Conservation (phyloP, 2,888 invertebrate genomes). For the Drosophila yooni region DNA sequence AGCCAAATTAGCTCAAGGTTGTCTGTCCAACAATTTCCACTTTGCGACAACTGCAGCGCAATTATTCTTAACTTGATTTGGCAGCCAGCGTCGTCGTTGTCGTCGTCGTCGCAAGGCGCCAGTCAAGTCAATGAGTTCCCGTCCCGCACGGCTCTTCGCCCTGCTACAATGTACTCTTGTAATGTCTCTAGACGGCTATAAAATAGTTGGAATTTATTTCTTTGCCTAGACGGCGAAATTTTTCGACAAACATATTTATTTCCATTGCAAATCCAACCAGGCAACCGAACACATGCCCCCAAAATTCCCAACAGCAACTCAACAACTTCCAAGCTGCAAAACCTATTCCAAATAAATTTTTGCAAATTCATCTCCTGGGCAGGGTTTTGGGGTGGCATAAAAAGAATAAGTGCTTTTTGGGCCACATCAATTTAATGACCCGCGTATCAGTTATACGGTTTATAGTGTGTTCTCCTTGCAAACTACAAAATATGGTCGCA, state of each 20-base stretch:
- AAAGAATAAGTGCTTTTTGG: background rate
- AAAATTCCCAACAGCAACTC: constrained; percentile 7
- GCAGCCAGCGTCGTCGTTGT: constrained; percentile 45
- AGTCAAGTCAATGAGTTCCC: constrained; percentile 44
- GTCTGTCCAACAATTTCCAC: constrained; percentile 62
- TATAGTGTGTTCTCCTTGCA: background rate
- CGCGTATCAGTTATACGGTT: background rate
- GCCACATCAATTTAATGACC: constrained; percentile 3
- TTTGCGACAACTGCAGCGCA: constrained; percentile 77
- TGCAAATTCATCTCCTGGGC: constrained; percentile 11
- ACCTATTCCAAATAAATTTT: constrained; percentile 14
- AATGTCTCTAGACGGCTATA: constrained; percentile 76
- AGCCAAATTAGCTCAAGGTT: constrained; percentile 81
- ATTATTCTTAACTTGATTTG: constrained; percentile 72
- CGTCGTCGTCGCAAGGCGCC: constrained; percentile 59
- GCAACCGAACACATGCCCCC: constrained; percentile 2
- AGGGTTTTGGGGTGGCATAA: background rate
- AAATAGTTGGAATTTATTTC: constrained; percentile 71
- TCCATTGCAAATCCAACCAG: constrained; percentile 50
- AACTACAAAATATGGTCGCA: background rate
- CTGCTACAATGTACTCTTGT: constrained; percentile 38
- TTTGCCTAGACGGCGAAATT: constrained; percentile 47
- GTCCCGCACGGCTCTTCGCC: background rate
- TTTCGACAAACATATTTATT: constrained; percentile 70
- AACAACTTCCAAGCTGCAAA: constrained; percentile 5